Percentiles rank a stretch among this genome's conserved stretches.
These are phyloP conservation scores for Subanguina moxae DNA, from an alignment of 1,140 invertebrate species.

Conservation along the genomic window DNA sequence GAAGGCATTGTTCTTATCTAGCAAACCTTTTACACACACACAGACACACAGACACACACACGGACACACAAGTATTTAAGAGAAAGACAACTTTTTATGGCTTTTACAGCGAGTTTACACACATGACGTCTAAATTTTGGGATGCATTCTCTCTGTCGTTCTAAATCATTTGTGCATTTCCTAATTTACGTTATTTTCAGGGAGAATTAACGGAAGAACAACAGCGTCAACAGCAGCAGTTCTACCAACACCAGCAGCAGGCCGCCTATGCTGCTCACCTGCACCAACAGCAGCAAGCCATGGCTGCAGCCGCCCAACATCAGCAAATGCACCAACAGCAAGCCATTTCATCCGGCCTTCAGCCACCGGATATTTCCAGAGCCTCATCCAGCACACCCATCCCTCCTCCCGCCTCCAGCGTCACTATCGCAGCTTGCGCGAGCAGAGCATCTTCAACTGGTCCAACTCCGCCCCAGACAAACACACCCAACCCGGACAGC, in stretches of 20 bases:
- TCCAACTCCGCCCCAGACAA: slow-evolving; percentile 14
- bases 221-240: slow-evolving; percentile 11
- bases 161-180: neutral
- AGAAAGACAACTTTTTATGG: too few relatives aligned
- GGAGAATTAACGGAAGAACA: slow-evolving; percentile 15
- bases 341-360: slow-evolving; percentile 3
- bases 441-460: slow-evolving; percentile 19
- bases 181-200: slow-evolving; percentile 8
- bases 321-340: slow-evolving; percentile 16
- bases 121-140: too few relatives aligned
- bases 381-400: slow-evolving; percentile 4
- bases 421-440: neutral
- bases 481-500: slow-evolving; percentile 11
- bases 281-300: slow-evolving; percentile 16
- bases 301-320: slow-evolving; percentile 6
- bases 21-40: too few relatives aligned
- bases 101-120: too few relatives aligned
- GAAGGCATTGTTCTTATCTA: too few relatives aligned
- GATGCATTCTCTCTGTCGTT: too few relatives aligned
- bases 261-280: slow-evolving; percentile 13
- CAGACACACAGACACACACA: too few relatives aligned
- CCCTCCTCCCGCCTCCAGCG: slow-evolving; percentile 4
- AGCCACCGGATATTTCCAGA: slow-evolving; percentile 7
- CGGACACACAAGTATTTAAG: too few relatives aligned
- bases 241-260: slow-evolving; percentile 17